phyloP scores from a whole-genome alignment of 2,888 invertebrate species.

The Tineola bisselliella region DNA sequence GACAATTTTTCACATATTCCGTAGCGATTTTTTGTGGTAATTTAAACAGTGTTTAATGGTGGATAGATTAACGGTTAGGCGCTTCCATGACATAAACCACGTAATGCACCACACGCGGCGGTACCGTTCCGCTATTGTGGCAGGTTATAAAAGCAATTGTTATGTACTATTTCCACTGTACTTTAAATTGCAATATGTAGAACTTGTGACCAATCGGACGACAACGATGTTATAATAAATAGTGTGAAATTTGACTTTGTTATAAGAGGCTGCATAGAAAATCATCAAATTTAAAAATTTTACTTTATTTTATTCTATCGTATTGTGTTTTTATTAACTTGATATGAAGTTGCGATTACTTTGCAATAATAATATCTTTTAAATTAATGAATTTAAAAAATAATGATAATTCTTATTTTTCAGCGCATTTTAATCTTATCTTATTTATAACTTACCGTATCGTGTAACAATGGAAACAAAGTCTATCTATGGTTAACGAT shows the following conservation, averaged over 20 bases:
- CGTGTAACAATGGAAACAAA: conserved; percentile 1
- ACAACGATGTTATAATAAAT: too few relatives aligned
- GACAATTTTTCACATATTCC: neutral
- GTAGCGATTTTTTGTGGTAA: neutral
- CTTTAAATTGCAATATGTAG: neutral
- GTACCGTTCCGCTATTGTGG: conserved; percentile 13
- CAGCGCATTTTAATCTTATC: too few relatives aligned
- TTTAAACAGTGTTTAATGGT: conserved; percentile 2
- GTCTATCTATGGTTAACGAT: conserved; percentile 7
- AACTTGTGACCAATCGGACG: too few relatives aligned
- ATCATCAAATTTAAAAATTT: too few relatives aligned
- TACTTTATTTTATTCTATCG: too few relatives aligned
- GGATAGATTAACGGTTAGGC: conserved; percentile 17
- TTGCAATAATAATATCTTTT: too few relatives aligned
- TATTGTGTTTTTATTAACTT: too few relatives aligned
- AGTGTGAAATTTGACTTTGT: too few relatives aligned
- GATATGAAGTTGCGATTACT: too few relatives aligned
- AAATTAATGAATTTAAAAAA: too few relatives aligned
- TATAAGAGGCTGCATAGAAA: too few relatives aligned
- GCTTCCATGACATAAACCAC: conserved; percentile 16
- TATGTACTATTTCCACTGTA: neutral
- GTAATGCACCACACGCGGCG: conserved; percentile 16
- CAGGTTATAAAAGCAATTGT: conserved; percentile 5
- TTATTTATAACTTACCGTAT: neutral
- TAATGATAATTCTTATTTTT: too few relatives aligned